Conservation (phyloP, 2,797 vertebrate genomes). For the Zalophus californianus region DNA sequence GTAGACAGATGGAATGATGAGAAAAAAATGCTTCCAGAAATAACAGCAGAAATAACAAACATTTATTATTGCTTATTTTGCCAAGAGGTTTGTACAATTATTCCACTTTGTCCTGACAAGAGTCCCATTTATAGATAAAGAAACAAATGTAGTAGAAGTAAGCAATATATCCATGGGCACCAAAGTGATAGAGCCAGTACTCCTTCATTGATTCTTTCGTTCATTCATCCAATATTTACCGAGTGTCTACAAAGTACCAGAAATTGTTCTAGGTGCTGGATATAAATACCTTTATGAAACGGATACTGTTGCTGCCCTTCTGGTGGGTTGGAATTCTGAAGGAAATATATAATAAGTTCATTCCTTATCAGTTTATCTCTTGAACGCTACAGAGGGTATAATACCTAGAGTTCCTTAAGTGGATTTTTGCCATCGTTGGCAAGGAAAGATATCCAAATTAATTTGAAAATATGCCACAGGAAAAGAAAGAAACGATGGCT, state of each 20-base stretch:
- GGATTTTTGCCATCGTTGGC: background rate
- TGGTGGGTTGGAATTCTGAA: background rate
- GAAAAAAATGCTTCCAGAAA: background rate
- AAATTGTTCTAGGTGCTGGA: background rate
- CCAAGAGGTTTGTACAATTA: background rate
- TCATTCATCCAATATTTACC: background rate
- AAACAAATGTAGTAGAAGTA: background rate
- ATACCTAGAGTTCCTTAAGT: background rate
- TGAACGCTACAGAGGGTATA: background rate
- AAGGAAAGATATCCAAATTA: slow-evolving; percentile 1
- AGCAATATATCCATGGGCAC: background rate
- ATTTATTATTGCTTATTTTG: background rate
- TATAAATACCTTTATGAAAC: background rate
- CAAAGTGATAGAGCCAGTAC: background rate
- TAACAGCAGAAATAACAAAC: background rate
- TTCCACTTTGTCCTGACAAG: background rate
- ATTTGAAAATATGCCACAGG: slow-evolving; percentile 13
- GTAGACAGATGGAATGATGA: background rate
- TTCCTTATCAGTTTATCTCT: background rate
- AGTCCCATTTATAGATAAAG: background rate
- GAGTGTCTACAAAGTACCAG: background rate
- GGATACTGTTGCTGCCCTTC: background rate
- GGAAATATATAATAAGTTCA: background rate
- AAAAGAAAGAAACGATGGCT: background rate
- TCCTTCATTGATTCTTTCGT: background rate